These are phyloP conservation scores for Epinephelus awoara DNA, from an alignment of 2,797 vertebrate genomes.

Conservation along the genomic window DNA sequence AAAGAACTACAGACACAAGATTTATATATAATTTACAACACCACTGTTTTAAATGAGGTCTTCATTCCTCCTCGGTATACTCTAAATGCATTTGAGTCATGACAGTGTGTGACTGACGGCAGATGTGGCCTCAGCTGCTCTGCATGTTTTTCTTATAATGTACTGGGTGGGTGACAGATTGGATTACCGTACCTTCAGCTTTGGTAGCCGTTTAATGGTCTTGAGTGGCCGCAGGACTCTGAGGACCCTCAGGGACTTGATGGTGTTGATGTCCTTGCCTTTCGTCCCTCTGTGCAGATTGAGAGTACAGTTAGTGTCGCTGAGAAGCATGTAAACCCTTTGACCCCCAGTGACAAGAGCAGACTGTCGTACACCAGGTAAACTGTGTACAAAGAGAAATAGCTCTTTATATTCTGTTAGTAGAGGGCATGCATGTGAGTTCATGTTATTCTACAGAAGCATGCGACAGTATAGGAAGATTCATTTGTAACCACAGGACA, in stretches of 20 bases:
- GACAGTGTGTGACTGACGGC: not conserved
- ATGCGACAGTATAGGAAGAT: conserved; percentile 26
- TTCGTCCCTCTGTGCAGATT: conserved; percentile 92
- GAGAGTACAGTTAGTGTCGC: conserved; percentile 55
- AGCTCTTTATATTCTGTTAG: conserved; percentile 59
- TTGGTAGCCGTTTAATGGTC: conserved; percentile 97
- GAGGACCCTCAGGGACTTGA: conserved; percentile 97
- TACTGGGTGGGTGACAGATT: conserved; percentile 27
- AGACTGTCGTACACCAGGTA: conserved; percentile 22
- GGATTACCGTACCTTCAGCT: conserved; percentile 91
- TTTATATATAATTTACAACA: not conserved
- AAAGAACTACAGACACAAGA: not conserved
- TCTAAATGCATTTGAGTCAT: conserved; percentile 13
- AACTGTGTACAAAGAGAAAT: conserved; percentile 14
- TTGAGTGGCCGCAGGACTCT: conserved; percentile 95
- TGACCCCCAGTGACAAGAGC: conserved; percentile 42
- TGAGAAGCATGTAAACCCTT: not conserved
- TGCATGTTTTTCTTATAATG: not conserved
- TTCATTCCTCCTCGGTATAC: not conserved
- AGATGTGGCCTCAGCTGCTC: conserved; percentile 16
- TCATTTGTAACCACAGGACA: not conserved
- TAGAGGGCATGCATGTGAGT: conserved; percentile 71
- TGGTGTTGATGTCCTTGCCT: conserved; percentile 99
- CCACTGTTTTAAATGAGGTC: not conserved
- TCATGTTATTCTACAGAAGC: conserved; percentile 73